phyloP scores from a whole-genome alignment of 2,113 vertebrate species.

The Heptranchias perlo region DNA sequence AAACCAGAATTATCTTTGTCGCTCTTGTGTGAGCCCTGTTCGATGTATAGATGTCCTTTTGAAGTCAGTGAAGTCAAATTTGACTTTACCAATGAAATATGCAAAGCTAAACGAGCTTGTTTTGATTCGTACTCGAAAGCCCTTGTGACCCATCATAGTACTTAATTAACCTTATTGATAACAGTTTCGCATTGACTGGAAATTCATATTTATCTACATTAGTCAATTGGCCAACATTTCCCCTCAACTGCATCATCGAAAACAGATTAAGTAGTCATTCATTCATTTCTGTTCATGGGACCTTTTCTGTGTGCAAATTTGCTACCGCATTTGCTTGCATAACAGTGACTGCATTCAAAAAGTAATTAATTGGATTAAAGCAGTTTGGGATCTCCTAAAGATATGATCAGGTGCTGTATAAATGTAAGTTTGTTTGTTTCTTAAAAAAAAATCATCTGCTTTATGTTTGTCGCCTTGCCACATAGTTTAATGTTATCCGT shows the following conservation, averaged over 20 bases:
- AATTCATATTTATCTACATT: background rate
- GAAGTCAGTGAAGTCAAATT: background rate
- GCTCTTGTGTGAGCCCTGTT: background rate
- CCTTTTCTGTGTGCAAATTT: background rate
- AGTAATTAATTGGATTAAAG: background rate
- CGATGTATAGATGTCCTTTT: background rate
- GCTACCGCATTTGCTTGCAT: background rate
- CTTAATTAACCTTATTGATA: background rate
- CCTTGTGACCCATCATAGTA: background rate
- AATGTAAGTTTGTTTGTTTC: background rate
- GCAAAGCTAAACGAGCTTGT: too few relatives aligned
- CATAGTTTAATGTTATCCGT: background rate
- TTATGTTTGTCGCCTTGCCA: background rate
- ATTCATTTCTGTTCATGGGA: too few relatives aligned
- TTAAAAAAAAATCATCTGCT: background rate
- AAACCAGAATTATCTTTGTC: background rate
- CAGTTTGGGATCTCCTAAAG: too few relatives aligned
- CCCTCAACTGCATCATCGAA: too few relatives aligned
- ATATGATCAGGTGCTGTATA: background rate
- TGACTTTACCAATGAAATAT: background rate
- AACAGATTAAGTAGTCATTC: background rate
- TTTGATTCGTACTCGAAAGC: background rate
- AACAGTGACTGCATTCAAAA: background rate
- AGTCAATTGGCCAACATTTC: background rate
- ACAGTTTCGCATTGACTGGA: background rate